Percentiles rank a stretch among this genome's conserved stretches.
Conservation (phyloP, 2,797 vertebrate species). For the Megaceryle alcyon region DNA sequence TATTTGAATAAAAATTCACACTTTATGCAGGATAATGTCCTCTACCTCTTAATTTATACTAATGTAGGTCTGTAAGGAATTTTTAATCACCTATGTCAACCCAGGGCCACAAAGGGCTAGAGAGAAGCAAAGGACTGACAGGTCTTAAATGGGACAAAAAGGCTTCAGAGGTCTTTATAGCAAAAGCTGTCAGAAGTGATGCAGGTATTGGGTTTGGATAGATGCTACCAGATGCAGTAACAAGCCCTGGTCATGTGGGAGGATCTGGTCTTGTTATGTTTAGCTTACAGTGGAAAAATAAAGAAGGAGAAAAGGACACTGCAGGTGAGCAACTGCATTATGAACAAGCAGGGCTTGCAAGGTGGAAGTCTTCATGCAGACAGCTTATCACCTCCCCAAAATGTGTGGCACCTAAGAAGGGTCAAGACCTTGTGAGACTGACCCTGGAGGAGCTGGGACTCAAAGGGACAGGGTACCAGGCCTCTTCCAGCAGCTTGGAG, state of each 20-base stretch:
- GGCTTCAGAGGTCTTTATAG: not conserved
- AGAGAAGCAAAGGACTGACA: not conserved
- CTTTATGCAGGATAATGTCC: constrained; percentile 68
- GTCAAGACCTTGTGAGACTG: too few relatives aligned
- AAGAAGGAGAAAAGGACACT: not conserved
- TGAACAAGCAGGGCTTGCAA: not conserved
- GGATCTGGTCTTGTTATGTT: not conserved
- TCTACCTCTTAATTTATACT: constrained; percentile 76
- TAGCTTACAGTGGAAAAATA: not conserved
- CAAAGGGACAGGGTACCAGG: rapidly evolving
- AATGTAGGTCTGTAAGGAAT: constrained; percentile 70
- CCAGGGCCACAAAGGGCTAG: not conserved
- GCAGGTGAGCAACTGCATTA: not conserved
- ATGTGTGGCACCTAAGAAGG: rapidly evolving
- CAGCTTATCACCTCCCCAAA: not conserved
- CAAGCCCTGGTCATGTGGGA: not conserved
- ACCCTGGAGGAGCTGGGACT: rapidly evolving
- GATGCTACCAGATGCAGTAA: not conserved
- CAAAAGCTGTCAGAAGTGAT: not conserved
- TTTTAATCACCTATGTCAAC: constrained; percentile 66
- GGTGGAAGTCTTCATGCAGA: not conserved
- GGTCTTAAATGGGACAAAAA: not conserved
- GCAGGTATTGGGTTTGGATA: not conserved
- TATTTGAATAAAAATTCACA: constrained; percentile 80
- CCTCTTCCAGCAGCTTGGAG: not conserved